These are phyloP conservation scores for Charadrius vociferus DNA, from an alignment of 2,113 vertebrate genomes.

Conservation along the genomic window DNA sequence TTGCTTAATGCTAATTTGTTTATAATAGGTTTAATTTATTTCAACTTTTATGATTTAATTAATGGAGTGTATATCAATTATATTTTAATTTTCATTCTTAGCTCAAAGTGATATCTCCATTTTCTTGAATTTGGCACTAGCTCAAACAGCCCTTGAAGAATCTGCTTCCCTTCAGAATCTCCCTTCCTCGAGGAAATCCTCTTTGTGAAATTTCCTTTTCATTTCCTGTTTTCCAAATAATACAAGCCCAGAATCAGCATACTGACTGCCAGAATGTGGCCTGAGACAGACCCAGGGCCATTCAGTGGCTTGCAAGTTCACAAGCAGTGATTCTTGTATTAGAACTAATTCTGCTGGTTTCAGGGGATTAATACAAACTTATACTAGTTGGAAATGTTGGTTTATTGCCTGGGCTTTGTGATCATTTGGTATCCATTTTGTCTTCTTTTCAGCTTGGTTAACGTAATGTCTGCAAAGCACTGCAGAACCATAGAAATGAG, in stretches of 20 bases:
- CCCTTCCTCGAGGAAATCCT: constrained; percentile 58
- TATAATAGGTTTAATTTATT: neutral
- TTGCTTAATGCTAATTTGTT: constrained; percentile 22
- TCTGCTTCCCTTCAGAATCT: constrained; percentile 4
- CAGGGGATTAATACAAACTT: neutral
- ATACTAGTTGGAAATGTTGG: neutral
- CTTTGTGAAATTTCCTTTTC: constrained; percentile 48
- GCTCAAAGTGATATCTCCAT: neutral
- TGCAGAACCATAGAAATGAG: neutral
- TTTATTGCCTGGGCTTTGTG: neutral
- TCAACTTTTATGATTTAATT: constrained; percentile 6
- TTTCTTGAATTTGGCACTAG: neutral
- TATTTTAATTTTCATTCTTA: neutral
- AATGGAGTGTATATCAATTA: neutral
- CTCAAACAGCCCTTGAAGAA: neutral
- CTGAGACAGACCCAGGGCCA: neutral
- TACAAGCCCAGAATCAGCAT: neutral
- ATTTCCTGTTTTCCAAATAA: constrained; percentile 57
- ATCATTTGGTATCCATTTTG: neutral
- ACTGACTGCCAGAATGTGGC: neutral
- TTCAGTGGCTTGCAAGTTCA: neutral
- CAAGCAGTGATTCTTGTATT: neutral
- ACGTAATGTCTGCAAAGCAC: neutral
- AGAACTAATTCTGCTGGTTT: neutral
- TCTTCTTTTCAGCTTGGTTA: neutral